These are phyloP conservation scores for Staurois parvus DNA, from an alignment of 2,797 vertebrate genomes.

Conservation along the genomic window DNA sequence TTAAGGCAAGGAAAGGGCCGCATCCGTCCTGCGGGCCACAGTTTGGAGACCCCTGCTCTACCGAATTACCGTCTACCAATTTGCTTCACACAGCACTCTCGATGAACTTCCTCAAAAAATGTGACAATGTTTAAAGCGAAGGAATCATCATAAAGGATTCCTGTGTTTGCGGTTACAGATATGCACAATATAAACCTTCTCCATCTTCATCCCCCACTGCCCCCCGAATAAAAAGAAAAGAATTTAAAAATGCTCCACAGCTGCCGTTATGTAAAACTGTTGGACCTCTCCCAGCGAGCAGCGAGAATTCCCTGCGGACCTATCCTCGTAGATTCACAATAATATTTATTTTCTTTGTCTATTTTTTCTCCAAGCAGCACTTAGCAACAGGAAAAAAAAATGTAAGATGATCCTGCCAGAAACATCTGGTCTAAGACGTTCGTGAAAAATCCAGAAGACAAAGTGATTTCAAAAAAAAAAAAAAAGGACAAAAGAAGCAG, in stretches of 20 bases:
- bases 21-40: too few relatives aligned
- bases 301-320: conserved; percentile 1
- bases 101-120: too few relatives aligned
- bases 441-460: conserved; percentile 13
- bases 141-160: not conserved
- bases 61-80: too few relatives aligned
- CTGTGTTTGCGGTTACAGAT: not conserved
- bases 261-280: conserved; percentile 38
- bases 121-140: not conserved
- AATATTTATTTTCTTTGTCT: conserved; percentile 49
- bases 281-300: conserved; percentile 22
- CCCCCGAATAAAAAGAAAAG: not conserved
- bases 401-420: conserved; percentile 21
- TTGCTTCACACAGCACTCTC: too few relatives aligned
- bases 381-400: conserved; percentile 49
- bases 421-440: conserved; percentile 43
- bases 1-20: too few relatives aligned
- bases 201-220: not conserved
- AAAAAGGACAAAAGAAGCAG: not conserved
- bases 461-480: not conserved
- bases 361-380: conserved; percentile 31
- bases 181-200: not conserved
- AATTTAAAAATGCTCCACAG: conserved; percentile 23
- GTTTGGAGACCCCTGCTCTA: too few relatives aligned
- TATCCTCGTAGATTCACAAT: conserved; percentile 21